phyloP scores from a whole-genome alignment of 2,888 invertebrate genomes.

The Mechanitis mazaeus region DNA sequence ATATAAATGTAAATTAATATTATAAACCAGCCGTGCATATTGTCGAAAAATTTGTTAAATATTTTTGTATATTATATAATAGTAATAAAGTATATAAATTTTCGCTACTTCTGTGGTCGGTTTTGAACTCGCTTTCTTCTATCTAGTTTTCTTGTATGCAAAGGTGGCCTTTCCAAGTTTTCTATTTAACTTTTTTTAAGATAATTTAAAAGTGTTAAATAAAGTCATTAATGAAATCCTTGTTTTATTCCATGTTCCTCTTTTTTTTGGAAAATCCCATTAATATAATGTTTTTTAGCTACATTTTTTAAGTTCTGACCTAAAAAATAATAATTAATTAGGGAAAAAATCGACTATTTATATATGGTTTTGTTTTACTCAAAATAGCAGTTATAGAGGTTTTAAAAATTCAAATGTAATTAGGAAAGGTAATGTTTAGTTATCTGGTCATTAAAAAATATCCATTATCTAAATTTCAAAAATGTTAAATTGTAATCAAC shows the following conservation, averaged over 20 bases:
- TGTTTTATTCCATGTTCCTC: constrained; percentile 23
- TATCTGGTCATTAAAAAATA: no score
- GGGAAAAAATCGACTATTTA: no score
- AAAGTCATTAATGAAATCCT: constrained; percentile 35
- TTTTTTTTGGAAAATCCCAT: no score
- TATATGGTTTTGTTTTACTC: no score
- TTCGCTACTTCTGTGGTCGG: constrained; percentile 14
- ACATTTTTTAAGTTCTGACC: no score
- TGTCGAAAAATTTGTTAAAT: constrained; percentile 12
- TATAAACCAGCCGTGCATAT: neutral
- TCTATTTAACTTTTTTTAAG: constrained; percentile 66
- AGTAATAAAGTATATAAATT: constrained; percentile 12
- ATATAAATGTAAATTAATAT: neutral
- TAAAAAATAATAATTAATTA: no score
- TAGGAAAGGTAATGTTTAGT: no score
- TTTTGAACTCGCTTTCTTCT: constrained; percentile 6
- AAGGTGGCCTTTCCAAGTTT: constrained; percentile 74
- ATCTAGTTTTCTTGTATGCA: constrained; percentile 4
- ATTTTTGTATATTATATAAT: constrained; percentile 21
- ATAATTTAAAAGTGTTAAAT: constrained; percentile 46
- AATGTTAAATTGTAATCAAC: no score
- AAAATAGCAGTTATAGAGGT: no score
- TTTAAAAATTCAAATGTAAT: no score
- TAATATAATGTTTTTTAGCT: no score
- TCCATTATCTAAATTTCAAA: no score